Evolutionary conservation across 92 coral and sea anemone genomes (phyloP).

Genomic region (Chrysogorgia sp.): DNA sequence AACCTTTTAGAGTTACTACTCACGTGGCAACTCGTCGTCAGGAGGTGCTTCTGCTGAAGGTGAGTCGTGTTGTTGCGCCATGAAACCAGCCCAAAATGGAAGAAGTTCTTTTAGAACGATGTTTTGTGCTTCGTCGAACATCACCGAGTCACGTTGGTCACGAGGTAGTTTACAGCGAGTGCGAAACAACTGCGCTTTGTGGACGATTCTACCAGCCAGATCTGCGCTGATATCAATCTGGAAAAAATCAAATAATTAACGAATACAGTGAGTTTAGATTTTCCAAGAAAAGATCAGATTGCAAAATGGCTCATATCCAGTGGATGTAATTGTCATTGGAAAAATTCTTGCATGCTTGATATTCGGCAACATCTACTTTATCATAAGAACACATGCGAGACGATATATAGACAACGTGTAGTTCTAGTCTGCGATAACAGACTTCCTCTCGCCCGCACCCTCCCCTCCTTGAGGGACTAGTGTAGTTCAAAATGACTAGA

Average conservation of each 20-base stretch:
- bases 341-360: slow-evolving; percentile 7
- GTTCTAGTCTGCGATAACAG: too few relatives aligned
- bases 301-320: too few relatives aligned
- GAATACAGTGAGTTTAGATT: too few relatives aligned
- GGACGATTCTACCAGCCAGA: slow-evolving; percentile 82
- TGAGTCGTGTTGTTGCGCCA: slow-evolving; percentile 72
- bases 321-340: too few relatives aligned
- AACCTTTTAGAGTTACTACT: slow-evolving; percentile 34
- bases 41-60: slow-evolving; percentile 60
- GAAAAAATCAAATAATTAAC: background rate
- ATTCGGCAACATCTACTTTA: background rate
- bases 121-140: slow-evolving; percentile 93
- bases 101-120: slow-evolving; percentile 87
- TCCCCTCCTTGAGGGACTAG: background rate
- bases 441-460: too few relatives aligned
- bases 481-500: background rate
- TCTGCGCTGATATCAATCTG: slow-evolving; percentile 97
- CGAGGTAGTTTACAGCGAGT: slow-evolving; percentile 76
- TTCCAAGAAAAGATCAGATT: too few relatives aligned
- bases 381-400: too few relatives aligned
- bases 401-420: too few relatives aligned
- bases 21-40: slow-evolving; percentile 84
- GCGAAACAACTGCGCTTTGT: slow-evolving; percentile 82
- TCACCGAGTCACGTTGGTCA: slow-evolving; percentile 81
- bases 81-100: slow-evolving; percentile 98